Conservation (phyloP, 2,113 vertebrate species). For the Pomatostomus ruficeps region DNA sequence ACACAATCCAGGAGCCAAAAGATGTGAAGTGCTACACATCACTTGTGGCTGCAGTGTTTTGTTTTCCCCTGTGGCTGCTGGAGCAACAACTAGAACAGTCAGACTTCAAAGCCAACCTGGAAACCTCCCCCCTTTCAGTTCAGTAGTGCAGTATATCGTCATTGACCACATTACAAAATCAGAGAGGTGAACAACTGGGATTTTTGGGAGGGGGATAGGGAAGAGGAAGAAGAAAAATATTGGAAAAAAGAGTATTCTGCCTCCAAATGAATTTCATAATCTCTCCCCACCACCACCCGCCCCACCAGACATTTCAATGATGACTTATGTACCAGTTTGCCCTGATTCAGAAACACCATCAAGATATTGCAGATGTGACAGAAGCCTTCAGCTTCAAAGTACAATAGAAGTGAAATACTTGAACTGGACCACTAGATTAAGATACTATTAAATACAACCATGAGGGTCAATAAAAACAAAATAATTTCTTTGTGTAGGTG, state of each 20-base stretch:
- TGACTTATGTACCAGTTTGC: background rate
- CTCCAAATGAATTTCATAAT: background rate
- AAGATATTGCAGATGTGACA: background rate
- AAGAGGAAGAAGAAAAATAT: background rate
- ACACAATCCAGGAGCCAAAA: background rate
- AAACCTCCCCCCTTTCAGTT: background rate
- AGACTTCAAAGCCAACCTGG: background rate
- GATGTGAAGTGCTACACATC: background rate
- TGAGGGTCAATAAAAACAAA: background rate
- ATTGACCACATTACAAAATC: background rate
- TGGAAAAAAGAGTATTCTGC: background rate
- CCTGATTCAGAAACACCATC: background rate
- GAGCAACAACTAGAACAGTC: background rate
- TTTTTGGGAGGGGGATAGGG: background rate
- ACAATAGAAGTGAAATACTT: slow-evolving; percentile 1
- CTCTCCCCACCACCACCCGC: background rate
- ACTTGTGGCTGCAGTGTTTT: background rate
- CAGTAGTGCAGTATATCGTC: background rate
- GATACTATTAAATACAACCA: slow-evolving; percentile 12
- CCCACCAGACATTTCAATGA: background rate
- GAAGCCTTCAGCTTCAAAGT: background rate
- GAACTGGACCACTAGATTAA: slow-evolving; percentile 16
- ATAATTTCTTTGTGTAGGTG: background rate
- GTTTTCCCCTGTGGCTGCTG: background rate
- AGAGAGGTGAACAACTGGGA: background rate